phyloP scores from a whole-genome alignment of 2,888 invertebrate species.

The Caenorhabditis japonica region DNA sequence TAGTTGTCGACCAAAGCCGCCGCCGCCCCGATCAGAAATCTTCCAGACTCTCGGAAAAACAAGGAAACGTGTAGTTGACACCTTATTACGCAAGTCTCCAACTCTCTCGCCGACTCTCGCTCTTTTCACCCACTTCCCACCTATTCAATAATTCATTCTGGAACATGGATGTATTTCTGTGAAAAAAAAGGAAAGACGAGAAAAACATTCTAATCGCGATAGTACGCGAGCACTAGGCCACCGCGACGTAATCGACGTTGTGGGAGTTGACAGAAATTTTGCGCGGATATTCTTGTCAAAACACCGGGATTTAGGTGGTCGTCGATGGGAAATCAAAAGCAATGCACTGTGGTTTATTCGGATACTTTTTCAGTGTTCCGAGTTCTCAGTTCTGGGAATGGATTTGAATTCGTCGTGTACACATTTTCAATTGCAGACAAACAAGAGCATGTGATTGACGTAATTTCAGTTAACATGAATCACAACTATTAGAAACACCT shows the following conservation, averaged over 20 bases:
- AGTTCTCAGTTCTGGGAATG: background rate
- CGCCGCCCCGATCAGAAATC: constrained; percentile 46
- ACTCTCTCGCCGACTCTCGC: too few relatives aligned
- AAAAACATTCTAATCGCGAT: constrained; percentile 20
- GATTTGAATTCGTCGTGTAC: too few relatives aligned
- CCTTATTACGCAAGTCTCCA: constrained; percentile 45
- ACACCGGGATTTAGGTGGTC: background rate
- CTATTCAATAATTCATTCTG: constrained; percentile 40
- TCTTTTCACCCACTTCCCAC: background rate
- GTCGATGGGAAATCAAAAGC: constrained; percentile 14
- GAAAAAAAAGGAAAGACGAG: background rate
- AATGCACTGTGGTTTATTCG: constrained; percentile 25
- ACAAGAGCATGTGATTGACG: too few relatives aligned
- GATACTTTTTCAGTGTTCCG: constrained; percentile 9
- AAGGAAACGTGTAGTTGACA: constrained; percentile 51
- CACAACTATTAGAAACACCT: background rate
- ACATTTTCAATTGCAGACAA: too few relatives aligned
- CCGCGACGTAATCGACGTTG: constrained; percentile 22
- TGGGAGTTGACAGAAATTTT: constrained; percentile 16
- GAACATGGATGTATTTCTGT: constrained; percentile 40
- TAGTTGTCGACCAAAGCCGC: constrained; percentile 20
- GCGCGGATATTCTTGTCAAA: background rate
- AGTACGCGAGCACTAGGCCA: constrained; percentile 20
- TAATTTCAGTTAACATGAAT: constrained; percentile 7
- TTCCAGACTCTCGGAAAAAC: constrained; percentile 39